Evolutionary conservation across 2,797 vertebrate genomes (phyloP), one percentile per base, ranked within the genome.

Genomic region (Acanthurus leucopareius): DNA sequence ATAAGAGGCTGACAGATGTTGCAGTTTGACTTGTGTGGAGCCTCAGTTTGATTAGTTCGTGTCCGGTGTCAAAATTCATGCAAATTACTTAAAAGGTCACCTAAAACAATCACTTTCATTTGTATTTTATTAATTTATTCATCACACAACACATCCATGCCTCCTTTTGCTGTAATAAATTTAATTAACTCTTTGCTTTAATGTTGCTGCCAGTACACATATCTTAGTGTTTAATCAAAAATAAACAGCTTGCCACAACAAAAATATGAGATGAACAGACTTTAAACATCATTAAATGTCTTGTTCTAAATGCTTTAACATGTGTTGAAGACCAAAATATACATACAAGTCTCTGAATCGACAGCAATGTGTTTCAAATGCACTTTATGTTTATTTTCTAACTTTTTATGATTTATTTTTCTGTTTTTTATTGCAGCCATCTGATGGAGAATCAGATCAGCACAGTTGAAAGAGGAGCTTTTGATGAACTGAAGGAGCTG

Each of bases 401-500:
- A 63, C 28, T 49, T 20, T 32, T 13, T 13, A n/a, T 56, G 3
- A 14, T 44, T 10, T 2, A 0, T 65, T 11, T 0, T 52, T 16
- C 8, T 0, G 6, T 1, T 51, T 20, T 20, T 14, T 15, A 1
- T 47, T 51, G 44, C 92, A 98, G 97, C 86, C 97, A 99, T 87
- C 94, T 99, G 85, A 99, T 98, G 97, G 97, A 98, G 91, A 99
- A 98, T 94, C 97, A 97, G 92, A 98, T 99, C 84, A 92, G 73
- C 38, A 72, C 54, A 1, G 94, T 98, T 75, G 97, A 98, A 74
- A 93, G 96, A 32, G 97, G 97, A 54, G 96, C 95, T 0, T 97
- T 98, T 0, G 97, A 97, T 48, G 97, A 98, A 84, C 92, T 98
- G 94, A 98, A 97, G 94, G 97, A 97, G 89, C 92, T 98, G 91